Evolutionary conservation across 2,888 invertebrate genomes (phyloP).

Genomic region (Drosophila sordidula): DNA sequence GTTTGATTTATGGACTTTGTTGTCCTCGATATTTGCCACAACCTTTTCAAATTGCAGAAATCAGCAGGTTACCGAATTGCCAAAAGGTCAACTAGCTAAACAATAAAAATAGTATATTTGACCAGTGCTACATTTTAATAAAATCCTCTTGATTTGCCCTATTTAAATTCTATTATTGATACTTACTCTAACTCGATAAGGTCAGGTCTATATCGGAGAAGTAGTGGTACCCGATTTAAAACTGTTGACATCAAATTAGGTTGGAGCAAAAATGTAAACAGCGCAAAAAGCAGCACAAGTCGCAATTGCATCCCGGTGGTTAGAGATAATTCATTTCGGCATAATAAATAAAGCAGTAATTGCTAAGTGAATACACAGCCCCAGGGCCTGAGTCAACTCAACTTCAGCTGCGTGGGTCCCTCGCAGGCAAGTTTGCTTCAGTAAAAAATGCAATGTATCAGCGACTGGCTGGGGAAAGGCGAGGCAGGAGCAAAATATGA

Average conservation of each 20-base stretch:
- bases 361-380: conserved; percentile 69
- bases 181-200: no score
- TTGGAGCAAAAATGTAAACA: conserved; percentile 25
- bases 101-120: conserved; percentile 21
- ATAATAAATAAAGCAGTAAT: conserved; percentile 81
- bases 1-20: conserved; percentile 70
- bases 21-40: conserved; percentile 55
- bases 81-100: conserved; percentile 6
- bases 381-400: conserved; percentile 10
- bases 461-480: conserved; percentile 22
- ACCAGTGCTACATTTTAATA: neutral
- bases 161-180: no score
- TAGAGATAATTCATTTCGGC: conserved; percentile 82
- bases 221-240: no score
- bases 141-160: neutral
- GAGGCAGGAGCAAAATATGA: conserved; percentile 16
- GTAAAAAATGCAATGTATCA: conserved; percentile 70
- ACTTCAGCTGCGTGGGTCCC: conserved; percentile 1
- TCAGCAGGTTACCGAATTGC: conserved; percentile 10
- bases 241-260: no score
- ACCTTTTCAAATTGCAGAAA: conserved; percentile 24
- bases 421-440: conserved; percentile 58
- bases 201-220: no score
- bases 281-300: conserved; percentile 66
- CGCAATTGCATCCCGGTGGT: conserved; percentile 74